Percentiles rank a stretch among this genome's conserved stretches.
These are phyloP conservation scores for Hippolais icterina DNA, from an alignment of 2,113 vertebrate species.

Conservation along the genomic window DNA sequence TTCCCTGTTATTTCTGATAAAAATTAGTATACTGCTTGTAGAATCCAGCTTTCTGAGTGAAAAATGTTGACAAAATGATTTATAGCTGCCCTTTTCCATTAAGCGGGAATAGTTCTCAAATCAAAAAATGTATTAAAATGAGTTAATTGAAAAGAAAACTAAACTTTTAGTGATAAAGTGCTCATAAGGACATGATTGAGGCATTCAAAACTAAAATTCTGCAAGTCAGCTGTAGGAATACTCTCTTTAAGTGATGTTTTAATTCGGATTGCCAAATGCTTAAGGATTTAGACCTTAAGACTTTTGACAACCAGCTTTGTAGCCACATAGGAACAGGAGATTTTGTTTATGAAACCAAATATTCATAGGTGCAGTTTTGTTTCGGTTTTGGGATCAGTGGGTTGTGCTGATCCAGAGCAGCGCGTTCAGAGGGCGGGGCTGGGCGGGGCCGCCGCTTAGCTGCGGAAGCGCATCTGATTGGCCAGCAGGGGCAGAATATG, in stretches of 20 bases:
- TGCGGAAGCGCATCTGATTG: not conserved
- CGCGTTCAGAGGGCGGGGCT: accelerated
- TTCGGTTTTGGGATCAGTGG: accelerated
- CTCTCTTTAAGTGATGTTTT: accelerated
- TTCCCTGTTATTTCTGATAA: not conserved
- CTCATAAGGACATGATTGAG: accelerated
- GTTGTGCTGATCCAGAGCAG: accelerated
- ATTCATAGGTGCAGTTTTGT: accelerated
- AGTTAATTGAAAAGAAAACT: not conserved
- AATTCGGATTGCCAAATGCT: not conserved
- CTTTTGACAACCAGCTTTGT: accelerated
- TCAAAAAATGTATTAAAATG: not conserved
- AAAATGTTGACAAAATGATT: accelerated
- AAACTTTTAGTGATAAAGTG: not conserved
- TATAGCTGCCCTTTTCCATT: accelerated
- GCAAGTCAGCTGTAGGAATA: accelerated
- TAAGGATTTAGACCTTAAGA: accelerated
- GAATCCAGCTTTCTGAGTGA: not conserved
- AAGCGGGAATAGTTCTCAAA: not conserved
- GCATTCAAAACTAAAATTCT: not conserved
- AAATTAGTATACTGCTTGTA: accelerated
- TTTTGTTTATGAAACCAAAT: accelerated
- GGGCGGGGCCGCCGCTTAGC: accelerated
- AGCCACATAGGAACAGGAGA: accelerated
- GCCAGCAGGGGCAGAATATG: not conserved